phyloP scores from a whole-genome alignment of 2,797 vertebrate genomes.

The Phoxinus dragarum region DNA sequence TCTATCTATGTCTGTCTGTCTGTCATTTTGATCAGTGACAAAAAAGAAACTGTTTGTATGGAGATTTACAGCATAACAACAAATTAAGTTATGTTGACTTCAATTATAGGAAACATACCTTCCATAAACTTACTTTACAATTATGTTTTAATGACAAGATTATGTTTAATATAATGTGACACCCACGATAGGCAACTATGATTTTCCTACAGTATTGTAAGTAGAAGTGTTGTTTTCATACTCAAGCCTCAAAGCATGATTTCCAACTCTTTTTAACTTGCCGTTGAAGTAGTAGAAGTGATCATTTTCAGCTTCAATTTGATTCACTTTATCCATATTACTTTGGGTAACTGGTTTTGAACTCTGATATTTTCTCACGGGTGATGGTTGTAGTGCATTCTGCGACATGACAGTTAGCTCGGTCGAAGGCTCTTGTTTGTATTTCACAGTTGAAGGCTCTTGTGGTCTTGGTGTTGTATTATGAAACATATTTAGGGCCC shows the following conservation, averaged over 20 bases:
- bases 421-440: neutral
- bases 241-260: neutral
- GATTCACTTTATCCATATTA: neutral
- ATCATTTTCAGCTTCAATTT: constrained; percentile 13
- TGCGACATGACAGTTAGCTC: neutral
- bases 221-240: neutral
- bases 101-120: neutral
- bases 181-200: neutral
- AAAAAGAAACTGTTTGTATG: neutral
- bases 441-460: neutral
- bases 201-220: neutral
- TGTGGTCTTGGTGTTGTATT: constrained; percentile 11
- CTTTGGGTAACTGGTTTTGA: neutral
- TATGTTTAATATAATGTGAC: neutral
- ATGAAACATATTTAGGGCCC: neutral
- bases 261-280: constrained; percentile 36
- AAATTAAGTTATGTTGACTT: neutral
- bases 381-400: neutral
- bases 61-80: neutral
- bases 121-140: neutral
- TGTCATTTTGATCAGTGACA: neutral
- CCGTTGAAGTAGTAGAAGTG: constrained; percentile 58
- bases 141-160: neutral
- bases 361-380: neutral
- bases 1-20: neutral